Percentiles rank a stretch among this genome's conserved stretches.
Conservation (phyloP, 1,140 invertebrate genomes). For the Bombus polaris region DNA sequence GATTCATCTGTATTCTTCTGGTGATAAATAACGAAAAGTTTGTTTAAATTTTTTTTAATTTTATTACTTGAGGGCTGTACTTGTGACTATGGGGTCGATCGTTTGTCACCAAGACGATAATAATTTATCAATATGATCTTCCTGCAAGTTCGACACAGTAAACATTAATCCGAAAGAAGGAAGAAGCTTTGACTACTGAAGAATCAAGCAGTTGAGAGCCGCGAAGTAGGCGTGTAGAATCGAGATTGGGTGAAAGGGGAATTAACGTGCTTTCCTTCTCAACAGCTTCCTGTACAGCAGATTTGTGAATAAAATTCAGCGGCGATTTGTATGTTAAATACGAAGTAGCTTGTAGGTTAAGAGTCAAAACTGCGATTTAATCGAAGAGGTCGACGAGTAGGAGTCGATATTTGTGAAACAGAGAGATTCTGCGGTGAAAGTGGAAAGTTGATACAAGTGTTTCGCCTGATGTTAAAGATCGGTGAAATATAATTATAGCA, state of each 20-base stretch:
- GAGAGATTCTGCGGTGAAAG: neutral
- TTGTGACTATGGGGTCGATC: neutral
- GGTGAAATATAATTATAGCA: neutral
- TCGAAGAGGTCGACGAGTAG: neutral
- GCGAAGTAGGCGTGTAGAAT: neutral
- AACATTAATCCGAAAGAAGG: neutral
- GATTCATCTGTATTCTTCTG: too few relatives aligned
- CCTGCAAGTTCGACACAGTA: neutral
- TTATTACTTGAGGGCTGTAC: neutral
- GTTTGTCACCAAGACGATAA: slow-evolving; percentile 20
- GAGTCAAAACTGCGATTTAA: neutral
- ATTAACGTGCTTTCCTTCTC: neutral
- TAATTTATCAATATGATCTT: slow-evolving; percentile 46
- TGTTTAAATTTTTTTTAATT: neutral
- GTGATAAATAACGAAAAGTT: too few relatives aligned
- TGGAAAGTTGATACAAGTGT: neutral
- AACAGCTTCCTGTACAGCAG: neutral
- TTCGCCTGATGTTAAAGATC: neutral
- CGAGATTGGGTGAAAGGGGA: neutral
- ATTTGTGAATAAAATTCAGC: neutral
- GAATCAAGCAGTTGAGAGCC: neutral
- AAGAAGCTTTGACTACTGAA: neutral
- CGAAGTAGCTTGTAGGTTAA: neutral
- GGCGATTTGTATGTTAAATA: neutral
- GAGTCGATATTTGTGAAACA: neutral